Evolutionary conservation across 2,888 invertebrate species (phyloP), one percentile per base, ranked within the genome.

Genomic region (Argyresthia albistria): DNA sequence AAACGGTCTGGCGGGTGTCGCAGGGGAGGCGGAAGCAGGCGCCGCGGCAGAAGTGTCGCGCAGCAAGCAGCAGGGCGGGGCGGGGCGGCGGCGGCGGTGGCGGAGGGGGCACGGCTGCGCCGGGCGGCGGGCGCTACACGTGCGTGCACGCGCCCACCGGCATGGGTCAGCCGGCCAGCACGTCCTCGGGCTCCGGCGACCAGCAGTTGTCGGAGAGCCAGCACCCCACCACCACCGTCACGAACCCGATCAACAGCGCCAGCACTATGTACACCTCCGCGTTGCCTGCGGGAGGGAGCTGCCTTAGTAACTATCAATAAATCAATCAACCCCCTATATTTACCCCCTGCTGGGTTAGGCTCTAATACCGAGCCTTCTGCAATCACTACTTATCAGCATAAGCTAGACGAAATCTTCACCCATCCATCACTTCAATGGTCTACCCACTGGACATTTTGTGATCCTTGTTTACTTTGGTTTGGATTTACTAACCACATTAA

Each of bases 131-230:
- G 81, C 82, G 84, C 87, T 88, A 87, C 80, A 88, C 88, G 71
- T 84, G 87, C 74, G 88, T 84, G 82, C 90, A 89, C 64, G 79
- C 88, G 83, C 90, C 89, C 88, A 90, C 88, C 90, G 84, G 82
- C 76, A 88, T 87, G 88, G 90, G 91, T 92, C 92, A 93, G 81
- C 92, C 92, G 64, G 91, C 90, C 66, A 91, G 79, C 55, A 88
- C 80, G 67, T 90, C 90, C 67, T 92, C 91, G 54, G 93, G 92
- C 73, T 93, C 93, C 60, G 93, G 92, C 53, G 93, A 92, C 93
- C 93, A 93, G 76, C 93, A 93, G 83, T 93, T 93, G 89, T 93
- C 93, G 42, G 92, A 92, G 54, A 93, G 84, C 93, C 93, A 93
- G 80, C 93, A 93, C 62, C 93, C 93, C 63, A 93, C 91, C 62